Percentiles rank a stretch among this genome's conserved stretches.
phyloP scores from a whole-genome alignment of 2,888 invertebrate species.

The Gastrophysa polygoni region DNA sequence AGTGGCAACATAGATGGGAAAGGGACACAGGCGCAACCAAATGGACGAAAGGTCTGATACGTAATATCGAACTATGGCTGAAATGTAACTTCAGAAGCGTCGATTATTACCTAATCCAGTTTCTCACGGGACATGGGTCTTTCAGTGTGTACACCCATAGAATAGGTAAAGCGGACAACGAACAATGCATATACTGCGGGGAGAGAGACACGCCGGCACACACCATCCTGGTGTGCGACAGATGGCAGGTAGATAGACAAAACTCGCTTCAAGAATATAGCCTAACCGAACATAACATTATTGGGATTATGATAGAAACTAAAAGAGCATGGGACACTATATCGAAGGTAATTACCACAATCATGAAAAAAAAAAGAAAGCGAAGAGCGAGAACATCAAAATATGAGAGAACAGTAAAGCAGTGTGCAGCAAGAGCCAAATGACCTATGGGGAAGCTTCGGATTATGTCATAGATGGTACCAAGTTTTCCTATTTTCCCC shows the following conservation, averaged over 20 bases:
- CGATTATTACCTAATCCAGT: not conserved
- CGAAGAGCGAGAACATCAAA: not conserved
- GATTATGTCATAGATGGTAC: not conserved
- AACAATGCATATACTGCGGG: not conserved
- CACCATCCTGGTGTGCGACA: not conserved
- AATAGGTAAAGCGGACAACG: not conserved
- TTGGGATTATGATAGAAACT: not conserved
- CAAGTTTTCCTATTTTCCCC: not conserved
- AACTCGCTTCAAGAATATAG: not conserved
- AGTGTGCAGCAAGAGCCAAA: not conserved
- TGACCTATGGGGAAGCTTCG: not conserved
- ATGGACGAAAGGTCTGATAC: not conserved
- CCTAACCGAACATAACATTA: not conserved
- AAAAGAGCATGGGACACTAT: not conserved
- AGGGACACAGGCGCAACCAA: not conserved
- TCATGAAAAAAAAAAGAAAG: not conserved
- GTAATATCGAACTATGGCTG: not conserved
- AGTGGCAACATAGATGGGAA: conserved; percentile 1
- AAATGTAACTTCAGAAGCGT: not conserved
- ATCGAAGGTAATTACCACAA: not conserved
- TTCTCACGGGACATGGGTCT: not conserved
- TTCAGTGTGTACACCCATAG: not conserved
- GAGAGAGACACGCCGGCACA: conserved; percentile 1
- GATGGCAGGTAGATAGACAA: not conserved
- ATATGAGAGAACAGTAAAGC: not conserved